Evolutionary conservation across 2,797 vertebrate species (phyloP).

Genomic region (Siniperca scherzeri): DNA sequence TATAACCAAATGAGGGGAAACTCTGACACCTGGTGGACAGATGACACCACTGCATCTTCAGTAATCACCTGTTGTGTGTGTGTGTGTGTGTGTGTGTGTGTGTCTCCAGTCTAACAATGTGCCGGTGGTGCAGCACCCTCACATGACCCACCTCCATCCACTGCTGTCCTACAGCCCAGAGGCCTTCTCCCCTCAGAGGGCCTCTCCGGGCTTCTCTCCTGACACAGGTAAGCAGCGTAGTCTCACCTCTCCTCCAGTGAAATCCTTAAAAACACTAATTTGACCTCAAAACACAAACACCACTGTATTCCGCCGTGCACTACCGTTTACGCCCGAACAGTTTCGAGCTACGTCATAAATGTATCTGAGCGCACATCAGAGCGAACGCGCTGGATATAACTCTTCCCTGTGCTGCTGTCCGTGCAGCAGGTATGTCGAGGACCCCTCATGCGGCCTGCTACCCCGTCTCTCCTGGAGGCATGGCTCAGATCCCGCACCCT

Average conservation of each 20-base stretch:
- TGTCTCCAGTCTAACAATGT: conserved; percentile 89
- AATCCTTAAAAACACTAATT: background rate
- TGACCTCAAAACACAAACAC: background rate
- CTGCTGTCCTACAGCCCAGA: conserved; percentile 95
- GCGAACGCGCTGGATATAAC: background rate
- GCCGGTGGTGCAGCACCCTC: conserved; percentile 90
- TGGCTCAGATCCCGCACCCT: conserved; percentile 90
- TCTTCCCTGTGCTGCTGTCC: conserved; percentile 14
- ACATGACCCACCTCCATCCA: conserved; percentile 91
- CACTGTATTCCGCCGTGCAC: background rate
- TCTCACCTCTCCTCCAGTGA: background rate
- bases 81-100: conserved; percentile 21
- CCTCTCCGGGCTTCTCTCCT: conserved; percentile 89
- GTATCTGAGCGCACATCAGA: background rate
- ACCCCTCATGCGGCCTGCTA: conserved; percentile 90
- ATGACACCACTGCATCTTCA: background rate
- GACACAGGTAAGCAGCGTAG: conserved; percentile 85
- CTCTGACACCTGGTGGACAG: conserved; percentile 42
- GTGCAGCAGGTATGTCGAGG: conserved; percentile 87
- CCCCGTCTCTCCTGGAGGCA: conserved; percentile 89
- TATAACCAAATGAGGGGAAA: no score
- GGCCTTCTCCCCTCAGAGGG: conserved; percentile 90
- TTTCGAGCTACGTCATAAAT: background rate
- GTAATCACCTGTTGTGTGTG: background rate
- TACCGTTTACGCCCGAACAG: background rate